A percentile compares a stretch with the other conserved stretches of the same genome.
These are phyloP conservation scores for Regulus satrapa DNA, from an alignment of 2,113 vertebrate species.

Conservation along the genomic window DNA sequence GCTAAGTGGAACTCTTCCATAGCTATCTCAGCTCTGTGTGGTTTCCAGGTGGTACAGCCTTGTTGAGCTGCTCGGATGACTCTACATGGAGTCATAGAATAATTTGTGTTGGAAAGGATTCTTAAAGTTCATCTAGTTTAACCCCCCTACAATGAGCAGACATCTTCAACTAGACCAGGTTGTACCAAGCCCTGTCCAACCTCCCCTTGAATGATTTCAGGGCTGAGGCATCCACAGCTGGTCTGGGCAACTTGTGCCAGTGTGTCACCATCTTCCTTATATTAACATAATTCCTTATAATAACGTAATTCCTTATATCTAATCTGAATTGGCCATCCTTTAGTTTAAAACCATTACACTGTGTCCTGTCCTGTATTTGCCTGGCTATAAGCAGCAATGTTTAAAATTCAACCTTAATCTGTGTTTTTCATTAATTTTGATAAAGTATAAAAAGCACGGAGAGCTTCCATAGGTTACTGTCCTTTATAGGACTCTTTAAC, in stretches of 20 bases:
- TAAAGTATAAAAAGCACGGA: background rate
- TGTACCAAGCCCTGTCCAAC: background rate
- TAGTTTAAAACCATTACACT: background rate
- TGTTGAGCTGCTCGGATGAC: accelerated
- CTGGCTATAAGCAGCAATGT: background rate
- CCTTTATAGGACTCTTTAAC: background rate
- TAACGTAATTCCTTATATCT: background rate
- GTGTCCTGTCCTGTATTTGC: background rate
- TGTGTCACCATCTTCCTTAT: background rate
- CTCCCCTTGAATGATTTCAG: background rate
- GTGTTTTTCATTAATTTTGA: background rate
- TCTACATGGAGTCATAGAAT: background rate
- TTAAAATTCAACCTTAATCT: background rate
- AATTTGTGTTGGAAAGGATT: background rate
- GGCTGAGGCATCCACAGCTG: background rate
- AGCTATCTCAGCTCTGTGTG: background rate
- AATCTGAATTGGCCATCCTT: background rate
- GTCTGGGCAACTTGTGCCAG: background rate
- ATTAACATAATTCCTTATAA: background rate
- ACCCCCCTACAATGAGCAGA: accelerated
- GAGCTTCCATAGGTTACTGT: background rate
- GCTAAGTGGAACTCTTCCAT: accelerated
- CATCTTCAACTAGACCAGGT: background rate
- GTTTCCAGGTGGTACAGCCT: background rate
- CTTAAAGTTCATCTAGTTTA: background rate